Base-by-base conservation (phyloP, 1,140 invertebrate species). In the Aleiodes sp. region DNA sequence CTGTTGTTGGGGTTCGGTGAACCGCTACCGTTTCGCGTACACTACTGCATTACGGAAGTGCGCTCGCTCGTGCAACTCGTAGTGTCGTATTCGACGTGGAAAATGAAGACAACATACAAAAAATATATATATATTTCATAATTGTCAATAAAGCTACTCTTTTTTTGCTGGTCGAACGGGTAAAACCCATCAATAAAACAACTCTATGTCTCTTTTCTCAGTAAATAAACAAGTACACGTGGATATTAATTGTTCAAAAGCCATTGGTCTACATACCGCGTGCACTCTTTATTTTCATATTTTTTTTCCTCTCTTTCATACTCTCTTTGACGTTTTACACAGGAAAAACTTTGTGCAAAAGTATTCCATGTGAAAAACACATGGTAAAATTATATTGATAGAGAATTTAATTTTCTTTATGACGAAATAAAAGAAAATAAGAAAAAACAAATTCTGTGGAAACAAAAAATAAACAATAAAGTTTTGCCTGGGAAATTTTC, bases 21-120 rank as follows among this genome's bases (percentile, higher is more conserved):
- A 43, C 39, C 39, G 39, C 39, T 43, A 43, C 39, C n/a, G 39
- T 16, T 43, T 43, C 39, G 39, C 39, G 39, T 43, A 43, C 39
- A 43, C 39, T 43, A 43, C 39, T 16, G 39, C 39, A 43, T 43
- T 43, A 43, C 39, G 39, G n/a, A 43, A 43, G 39, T 43, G 39
- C 39, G n/a, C 39, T 43, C 39, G 39, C 19, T 43, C 39, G 39
- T 43, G n/a, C 39, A 43, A 43, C 39, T 43, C 39, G n/a, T n/a
- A 43, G 12, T 43, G 39, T 43, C 19, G 10, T n/a, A 16, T n/a
- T n/a, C n/a, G 7, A 10, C 4, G 10, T 35, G 33, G 33, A 10
- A 10, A 10, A 10, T 35, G 33, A 35, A 6, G 33, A 35, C 10
- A 35, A 35, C n/a, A n/a, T n/a, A n/a, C n/a, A n/a, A 35, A 43